phyloP scores from a whole-genome alignment of 2,113 vertebrate species.

The Pan troglodytes region DNA sequence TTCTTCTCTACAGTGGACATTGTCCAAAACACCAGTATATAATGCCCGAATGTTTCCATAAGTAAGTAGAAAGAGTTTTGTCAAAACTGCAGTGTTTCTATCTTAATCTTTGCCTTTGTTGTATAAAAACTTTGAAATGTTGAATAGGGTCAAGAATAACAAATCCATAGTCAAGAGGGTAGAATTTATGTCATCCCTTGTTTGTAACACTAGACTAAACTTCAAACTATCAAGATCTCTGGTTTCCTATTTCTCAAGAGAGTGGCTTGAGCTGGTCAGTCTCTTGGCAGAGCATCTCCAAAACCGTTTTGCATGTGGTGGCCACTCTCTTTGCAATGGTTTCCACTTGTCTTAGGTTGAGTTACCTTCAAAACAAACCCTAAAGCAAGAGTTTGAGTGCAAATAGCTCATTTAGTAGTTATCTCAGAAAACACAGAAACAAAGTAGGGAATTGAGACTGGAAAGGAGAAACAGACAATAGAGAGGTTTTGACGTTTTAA shows the following conservation, averaged over 20 bases:
- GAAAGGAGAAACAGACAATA: background rate
- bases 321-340: background rate
- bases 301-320: background rate
- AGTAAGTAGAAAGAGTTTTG: background rate
- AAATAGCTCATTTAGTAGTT: background rate
- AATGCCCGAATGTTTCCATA: background rate
- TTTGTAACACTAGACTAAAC: background rate
- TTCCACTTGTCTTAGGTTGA: background rate
- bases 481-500: too few relatives aligned
- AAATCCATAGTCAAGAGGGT: background rate
- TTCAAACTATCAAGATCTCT: background rate
- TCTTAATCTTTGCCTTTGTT: constrained; percentile 9
- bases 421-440: background rate
- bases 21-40: background rate
- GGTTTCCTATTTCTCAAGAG: background rate
- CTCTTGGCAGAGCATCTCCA: background rate
- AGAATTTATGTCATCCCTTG: background rate
- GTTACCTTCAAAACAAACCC: background rate
- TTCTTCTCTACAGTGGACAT: background rate
- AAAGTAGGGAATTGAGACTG: background rate
- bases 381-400: background rate
- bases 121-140: background rate
- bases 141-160: background rate
- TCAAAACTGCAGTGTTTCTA: background rate
- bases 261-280: background rate